Conservation (phyloP, 2,797 vertebrate genomes). For the Emys orbicularis region DNA sequence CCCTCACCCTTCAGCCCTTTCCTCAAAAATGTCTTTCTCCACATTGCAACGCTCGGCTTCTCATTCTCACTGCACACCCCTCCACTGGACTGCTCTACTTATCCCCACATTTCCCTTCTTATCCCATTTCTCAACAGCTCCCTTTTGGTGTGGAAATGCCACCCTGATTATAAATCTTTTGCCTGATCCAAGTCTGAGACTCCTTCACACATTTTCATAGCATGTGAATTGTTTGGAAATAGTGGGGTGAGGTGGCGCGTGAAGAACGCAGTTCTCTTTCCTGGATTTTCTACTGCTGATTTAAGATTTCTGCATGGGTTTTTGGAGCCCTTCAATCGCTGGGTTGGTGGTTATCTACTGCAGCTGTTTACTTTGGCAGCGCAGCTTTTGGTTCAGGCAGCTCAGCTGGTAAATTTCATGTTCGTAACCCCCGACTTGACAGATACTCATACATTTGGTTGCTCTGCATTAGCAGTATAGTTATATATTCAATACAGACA, state of each 20-base stretch:
- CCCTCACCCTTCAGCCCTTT: neutral
- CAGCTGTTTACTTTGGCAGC: slow-evolving; percentile 70
- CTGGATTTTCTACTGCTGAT: slow-evolving; percentile 31
- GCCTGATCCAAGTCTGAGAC: slow-evolving; percentile 63
- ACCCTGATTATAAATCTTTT: slow-evolving; percentile 25
- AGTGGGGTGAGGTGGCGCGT: neutral
- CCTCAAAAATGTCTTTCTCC: neutral
- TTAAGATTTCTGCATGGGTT: slow-evolving; percentile 60
- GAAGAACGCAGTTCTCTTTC: neutral
- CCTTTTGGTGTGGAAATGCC: slow-evolving; percentile 36
- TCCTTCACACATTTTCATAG: slow-evolving; percentile 59
- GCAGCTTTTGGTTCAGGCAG: slow-evolving; percentile 67
- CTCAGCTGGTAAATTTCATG: slow-evolving; percentile 77
- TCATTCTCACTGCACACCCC: no score
- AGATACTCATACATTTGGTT: slow-evolving; percentile 19
- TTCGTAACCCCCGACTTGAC: slow-evolving; percentile 71
- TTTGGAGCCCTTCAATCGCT: slow-evolving; percentile 66
- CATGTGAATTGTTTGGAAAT: slow-evolving; percentile 55
- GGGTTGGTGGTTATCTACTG: slow-evolving; percentile 65
- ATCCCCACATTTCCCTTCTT: no score
- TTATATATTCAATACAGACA: neutral
- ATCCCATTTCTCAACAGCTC: neutral
- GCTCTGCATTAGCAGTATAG: neutral
- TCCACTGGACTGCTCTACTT: no score
- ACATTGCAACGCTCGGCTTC: neutral